These are phyloP conservation scores for Cremastinae sp. DNA, from an alignment of 2,888 invertebrate species.

Conservation along the genomic window DNA sequence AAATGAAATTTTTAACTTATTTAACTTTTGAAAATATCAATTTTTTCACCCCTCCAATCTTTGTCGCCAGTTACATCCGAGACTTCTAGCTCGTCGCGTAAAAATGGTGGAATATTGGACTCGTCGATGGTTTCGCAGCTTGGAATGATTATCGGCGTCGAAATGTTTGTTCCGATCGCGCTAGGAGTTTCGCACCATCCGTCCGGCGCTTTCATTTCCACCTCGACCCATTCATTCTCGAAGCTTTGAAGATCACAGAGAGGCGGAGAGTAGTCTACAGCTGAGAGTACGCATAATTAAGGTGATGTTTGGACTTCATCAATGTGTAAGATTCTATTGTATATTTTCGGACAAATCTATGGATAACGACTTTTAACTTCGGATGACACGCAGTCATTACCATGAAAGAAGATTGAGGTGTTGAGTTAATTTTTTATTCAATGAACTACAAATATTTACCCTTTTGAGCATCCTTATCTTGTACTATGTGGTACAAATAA, in stretches of 20 bases:
- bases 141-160: slow-evolving; percentile 77
- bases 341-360: too few relatives aligned
- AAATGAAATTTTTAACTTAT: background rate
- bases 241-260: slow-evolving; percentile 90
- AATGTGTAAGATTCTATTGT: too few relatives aligned
- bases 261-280: slow-evolving; percentile 83
- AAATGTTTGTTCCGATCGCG: slow-evolving; percentile 73
- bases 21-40: too few relatives aligned
- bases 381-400: too few relatives aligned
- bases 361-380: too few relatives aligned
- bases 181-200: slow-evolving; percentile 78
- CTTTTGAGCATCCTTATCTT: slow-evolving; percentile 83
- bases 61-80: slow-evolving; percentile 69
- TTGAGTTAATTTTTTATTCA: background rate
- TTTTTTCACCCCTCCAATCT: slow-evolving; percentile 72
- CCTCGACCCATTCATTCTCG: slow-evolving; percentile 95
- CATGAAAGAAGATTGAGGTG: too few relatives aligned
- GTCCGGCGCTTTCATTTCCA: slow-evolving; percentile 87
- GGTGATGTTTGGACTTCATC: too few relatives aligned
- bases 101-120: slow-evolving; percentile 75
- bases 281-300: too few relatives aligned
- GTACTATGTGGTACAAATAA: slow-evolving; percentile 93
- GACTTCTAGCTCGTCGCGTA: slow-evolving; percentile 74
- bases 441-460: slow-evolving; percentile 62
- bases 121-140: slow-evolving; percentile 74